Percentiles rank a stretch among this genome's conserved stretches.
phyloP scores from a whole-genome alignment of 2,797 vertebrate genomes.

The Tadarida brasiliensis region DNA sequence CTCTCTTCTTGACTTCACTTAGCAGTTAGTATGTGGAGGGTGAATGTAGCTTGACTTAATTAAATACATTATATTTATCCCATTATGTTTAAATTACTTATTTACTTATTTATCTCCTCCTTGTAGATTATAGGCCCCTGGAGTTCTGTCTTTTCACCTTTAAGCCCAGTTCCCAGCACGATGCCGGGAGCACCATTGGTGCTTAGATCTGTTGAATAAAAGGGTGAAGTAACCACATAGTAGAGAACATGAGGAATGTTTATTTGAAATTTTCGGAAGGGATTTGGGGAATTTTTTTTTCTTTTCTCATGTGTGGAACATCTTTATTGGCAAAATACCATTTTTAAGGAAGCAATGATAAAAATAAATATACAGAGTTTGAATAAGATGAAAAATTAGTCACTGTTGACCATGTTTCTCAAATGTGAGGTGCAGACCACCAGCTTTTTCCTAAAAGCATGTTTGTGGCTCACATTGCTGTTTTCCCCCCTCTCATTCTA shows the following conservation, averaged over 20 bases:
- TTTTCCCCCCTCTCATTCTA: background rate
- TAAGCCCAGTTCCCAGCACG: background rate
- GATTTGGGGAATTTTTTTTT: constrained; percentile 59
- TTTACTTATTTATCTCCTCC: background rate
- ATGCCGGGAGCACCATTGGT: background rate
- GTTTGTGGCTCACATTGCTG: background rate
- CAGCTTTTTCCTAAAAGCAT: background rate
- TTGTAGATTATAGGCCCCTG: background rate
- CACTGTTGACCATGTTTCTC: background rate
- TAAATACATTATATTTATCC: background rate
- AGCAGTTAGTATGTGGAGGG: background rate
- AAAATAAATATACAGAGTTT: constrained; percentile 70
- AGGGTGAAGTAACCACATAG: background rate
- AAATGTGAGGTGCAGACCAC: background rate
- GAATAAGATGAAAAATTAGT: constrained; percentile 70
- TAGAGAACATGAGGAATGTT: constrained; percentile 44
- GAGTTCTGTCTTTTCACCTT: background rate
- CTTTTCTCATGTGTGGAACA: constrained; percentile 75
- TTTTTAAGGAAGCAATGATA: constrained; percentile 65
- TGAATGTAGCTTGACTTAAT: background rate
- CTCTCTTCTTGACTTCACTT: background rate
- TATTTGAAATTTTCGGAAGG: constrained; percentile 59
- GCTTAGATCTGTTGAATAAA: background rate
- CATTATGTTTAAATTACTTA: background rate
- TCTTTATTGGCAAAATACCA: constrained; percentile 73